Evolutionary conservation across 2,888 invertebrate species (phyloP).

Genomic region (Heliconius aoede): DNA sequence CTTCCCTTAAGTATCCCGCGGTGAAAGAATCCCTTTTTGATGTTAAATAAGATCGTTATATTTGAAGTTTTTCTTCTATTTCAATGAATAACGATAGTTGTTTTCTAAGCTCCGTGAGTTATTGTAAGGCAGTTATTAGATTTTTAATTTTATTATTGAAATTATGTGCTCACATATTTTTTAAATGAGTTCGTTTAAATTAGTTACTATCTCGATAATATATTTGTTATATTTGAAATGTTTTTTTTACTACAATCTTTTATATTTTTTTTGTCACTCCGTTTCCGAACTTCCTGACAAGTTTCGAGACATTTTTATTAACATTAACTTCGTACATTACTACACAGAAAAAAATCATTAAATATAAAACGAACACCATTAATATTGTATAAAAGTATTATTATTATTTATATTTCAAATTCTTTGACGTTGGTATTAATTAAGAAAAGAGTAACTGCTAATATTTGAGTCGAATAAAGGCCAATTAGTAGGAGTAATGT

Average conservation of each 20-base stretch:
- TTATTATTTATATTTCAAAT: neutral
- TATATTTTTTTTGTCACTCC: too few relatives aligned
- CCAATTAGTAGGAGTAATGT: neutral
- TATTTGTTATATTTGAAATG: too few relatives aligned
- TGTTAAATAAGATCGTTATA: conserved; percentile 46
- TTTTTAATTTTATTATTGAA: conserved; percentile 1
- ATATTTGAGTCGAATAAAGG: neutral
- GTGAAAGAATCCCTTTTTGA: conserved; percentile 49
- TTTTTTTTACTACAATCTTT: neutral
- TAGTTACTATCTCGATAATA: too few relatives aligned
- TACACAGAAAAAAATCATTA: too few relatives aligned
- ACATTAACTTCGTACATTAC: too few relatives aligned
- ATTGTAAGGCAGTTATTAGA: neutral
- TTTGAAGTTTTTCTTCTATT: conserved; percentile 37
- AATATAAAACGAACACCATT: too few relatives aligned
- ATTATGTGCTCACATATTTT: neutral
- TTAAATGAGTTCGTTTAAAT: conserved; percentile 4
- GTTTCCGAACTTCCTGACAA: too few relatives aligned
- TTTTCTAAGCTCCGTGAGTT: neutral
- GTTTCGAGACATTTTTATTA: too few relatives aligned
- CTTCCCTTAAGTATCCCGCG: conserved; percentile 47
- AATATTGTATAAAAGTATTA: neutral
- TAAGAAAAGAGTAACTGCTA: neutral
- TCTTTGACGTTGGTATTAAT: neutral
- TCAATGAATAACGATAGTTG: conserved; percentile 9